phyloP scores from a whole-genome alignment of 2,888 invertebrate species.

The Homarus gammarus region DNA sequence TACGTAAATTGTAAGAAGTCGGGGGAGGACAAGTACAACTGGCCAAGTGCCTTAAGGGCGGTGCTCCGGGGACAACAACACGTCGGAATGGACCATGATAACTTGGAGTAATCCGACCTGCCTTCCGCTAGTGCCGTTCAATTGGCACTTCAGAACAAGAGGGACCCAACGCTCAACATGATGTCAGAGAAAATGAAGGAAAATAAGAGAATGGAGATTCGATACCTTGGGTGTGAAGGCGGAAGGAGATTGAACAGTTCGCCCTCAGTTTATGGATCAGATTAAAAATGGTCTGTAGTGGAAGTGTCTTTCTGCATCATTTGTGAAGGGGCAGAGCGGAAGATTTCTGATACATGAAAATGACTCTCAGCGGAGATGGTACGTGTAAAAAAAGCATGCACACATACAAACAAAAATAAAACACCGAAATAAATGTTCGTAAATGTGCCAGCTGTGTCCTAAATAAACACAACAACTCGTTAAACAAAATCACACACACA shows the following conservation, averaged over 20 bases:
- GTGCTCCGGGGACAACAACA: conserved; percentile 8
- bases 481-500: too few relatives aligned
- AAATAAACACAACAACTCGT: too few relatives aligned
- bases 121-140: conserved; percentile 36
- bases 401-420: too few relatives aligned
- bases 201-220: conserved; percentile 62
- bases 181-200: conserved; percentile 58
- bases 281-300: conserved; percentile 22
- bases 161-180: conserved; percentile 38
- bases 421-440: too few relatives aligned
- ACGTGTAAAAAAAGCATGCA: too few relatives aligned
- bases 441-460: too few relatives aligned
- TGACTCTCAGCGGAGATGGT: too few relatives aligned
- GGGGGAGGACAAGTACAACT: conserved; percentile 39
- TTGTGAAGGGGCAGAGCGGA: not conserved
- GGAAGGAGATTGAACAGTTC: conserved; percentile 51
- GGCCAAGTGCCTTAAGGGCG: conserved; percentile 35
- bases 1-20: conserved; percentile 62
- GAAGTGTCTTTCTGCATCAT: conserved; percentile 17
- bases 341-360: not conserved
- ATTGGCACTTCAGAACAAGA: conserved; percentile 42
- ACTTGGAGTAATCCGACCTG: conserved; percentile 19
- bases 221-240: conserved; percentile 34
- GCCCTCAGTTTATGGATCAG: conserved; percentile 10
- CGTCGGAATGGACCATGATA: conserved; percentile 24